These are phyloP conservation scores for Halcyon smyrnensis DNA, from an alignment of 2,797 vertebrate species.

Conservation along the genomic window DNA sequence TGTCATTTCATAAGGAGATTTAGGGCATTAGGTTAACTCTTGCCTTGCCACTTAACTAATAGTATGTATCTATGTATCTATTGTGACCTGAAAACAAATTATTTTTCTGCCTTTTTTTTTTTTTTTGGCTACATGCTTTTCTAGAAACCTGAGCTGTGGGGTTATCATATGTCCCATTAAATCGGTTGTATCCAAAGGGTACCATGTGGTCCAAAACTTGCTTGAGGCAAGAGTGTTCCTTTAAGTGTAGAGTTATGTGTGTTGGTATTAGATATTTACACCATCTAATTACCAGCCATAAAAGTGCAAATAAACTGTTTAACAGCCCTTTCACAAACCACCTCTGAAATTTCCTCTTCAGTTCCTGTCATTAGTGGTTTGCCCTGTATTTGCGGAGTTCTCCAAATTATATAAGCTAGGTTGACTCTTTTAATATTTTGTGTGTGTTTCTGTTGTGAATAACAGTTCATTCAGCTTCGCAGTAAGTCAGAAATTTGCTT, in stretches of 20 bases:
- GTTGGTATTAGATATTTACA: not conserved
- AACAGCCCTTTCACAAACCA: not conserved
- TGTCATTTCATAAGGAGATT: slow-evolving; percentile 31
- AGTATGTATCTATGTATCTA: not conserved
- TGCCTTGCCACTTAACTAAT: not conserved
- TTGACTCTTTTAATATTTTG: not conserved
- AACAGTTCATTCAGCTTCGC: not conserved
- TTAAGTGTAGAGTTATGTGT: not conserved
- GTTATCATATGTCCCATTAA: not conserved
- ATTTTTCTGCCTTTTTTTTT: not conserved
- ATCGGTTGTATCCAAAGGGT: not conserved
- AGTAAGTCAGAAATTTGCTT: not conserved
- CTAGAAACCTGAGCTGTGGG: not conserved
- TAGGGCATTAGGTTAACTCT: slow-evolving; percentile 54
- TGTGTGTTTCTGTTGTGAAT: not conserved
- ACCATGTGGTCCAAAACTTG: not conserved
- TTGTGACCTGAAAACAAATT: not conserved
- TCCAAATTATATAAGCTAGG: not conserved
- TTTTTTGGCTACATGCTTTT: not conserved
- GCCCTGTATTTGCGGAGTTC: not conserved
- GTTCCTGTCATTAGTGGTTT: not conserved
- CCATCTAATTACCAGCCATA: not conserved
- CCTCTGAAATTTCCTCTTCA: not conserved
- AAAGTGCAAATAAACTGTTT: not conserved
- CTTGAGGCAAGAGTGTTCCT: not conserved